Evolutionary conservation across 2,113 vertebrate genomes (phyloP).

Genomic region (Fukomys damarensis): DNA sequence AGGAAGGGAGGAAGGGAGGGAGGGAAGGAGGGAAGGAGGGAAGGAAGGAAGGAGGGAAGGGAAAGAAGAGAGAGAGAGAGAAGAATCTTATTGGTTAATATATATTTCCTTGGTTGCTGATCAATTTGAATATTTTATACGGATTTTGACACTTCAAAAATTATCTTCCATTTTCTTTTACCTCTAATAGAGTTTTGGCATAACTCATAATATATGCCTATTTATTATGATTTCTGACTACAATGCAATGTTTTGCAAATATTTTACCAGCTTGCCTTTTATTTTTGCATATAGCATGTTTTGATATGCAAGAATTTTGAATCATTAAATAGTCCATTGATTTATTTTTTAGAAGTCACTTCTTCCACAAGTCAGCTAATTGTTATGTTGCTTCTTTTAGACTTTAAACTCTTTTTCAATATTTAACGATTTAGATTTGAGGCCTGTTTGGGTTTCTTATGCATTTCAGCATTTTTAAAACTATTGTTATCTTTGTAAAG

Average conservation of each 20-base stretch:
- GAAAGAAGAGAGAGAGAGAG: background rate
- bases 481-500: background rate
- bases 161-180: background rate
- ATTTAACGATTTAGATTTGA: background rate
- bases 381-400: background rate
- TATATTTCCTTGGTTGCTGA: background rate
- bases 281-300: background rate
- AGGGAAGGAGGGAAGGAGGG: too few species aligned
- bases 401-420: background rate
- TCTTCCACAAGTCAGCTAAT: background rate
- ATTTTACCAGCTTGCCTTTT: background rate
- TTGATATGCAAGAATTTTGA: background rate
- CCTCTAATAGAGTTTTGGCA: background rate
- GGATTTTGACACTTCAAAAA: background rate
- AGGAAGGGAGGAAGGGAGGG: background rate
- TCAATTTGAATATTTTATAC: background rate
- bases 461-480: background rate
- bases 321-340: background rate
- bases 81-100: background rate
- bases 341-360: background rate
- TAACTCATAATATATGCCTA: background rate
- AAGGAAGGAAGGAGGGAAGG: too few species aligned
- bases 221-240: background rate
- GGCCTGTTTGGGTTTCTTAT: background rate
- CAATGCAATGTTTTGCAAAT: background rate